phyloP scores from a whole-genome alignment of 2,113 vertebrate species.

The Leptodactylus fuscus region DNA sequence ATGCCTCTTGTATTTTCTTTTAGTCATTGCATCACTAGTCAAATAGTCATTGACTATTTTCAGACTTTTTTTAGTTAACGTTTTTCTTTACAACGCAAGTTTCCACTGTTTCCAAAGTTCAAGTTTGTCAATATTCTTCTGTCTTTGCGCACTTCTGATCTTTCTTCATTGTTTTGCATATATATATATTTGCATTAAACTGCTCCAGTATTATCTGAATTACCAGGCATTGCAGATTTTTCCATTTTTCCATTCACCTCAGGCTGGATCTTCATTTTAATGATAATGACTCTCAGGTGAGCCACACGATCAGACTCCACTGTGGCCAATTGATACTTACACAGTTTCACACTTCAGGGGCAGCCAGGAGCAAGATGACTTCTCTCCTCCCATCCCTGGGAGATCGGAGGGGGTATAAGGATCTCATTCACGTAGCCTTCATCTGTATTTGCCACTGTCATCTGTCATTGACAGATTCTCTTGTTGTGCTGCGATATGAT shows the following conservation, averaged over 20 bases:
- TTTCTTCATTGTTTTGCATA: neutral
- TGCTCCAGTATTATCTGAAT: neutral
- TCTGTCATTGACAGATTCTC: neutral
- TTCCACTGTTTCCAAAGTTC: too few species aligned
- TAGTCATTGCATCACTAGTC: too few species aligned
- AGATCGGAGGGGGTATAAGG: neutral
- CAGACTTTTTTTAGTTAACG: too few species aligned
- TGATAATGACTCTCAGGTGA: neutral
- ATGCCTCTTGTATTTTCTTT: too few species aligned
- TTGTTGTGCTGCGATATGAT: neutral
- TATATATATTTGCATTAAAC: neutral
- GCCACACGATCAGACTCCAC: neutral
- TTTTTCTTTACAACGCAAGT: too few species aligned
- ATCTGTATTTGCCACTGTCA: neutral
- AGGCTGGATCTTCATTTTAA: slow-evolving; percentile 18
- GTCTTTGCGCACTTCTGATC: neutral
- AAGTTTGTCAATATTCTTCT: too few species aligned
- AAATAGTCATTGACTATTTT: too few species aligned
- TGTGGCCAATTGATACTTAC: slow-evolving; percentile 25
- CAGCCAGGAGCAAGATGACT: slow-evolving; percentile 4
- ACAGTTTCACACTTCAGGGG: slow-evolving; percentile 39
- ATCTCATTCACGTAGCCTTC: neutral
- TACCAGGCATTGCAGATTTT: slow-evolving; percentile 6
- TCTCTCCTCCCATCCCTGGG: neutral
- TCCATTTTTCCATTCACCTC: slow-evolving; percentile 9